phyloP scores from a whole-genome alignment of 2,113 vertebrate species.

The Cyprinodon variegatus region DNA sequence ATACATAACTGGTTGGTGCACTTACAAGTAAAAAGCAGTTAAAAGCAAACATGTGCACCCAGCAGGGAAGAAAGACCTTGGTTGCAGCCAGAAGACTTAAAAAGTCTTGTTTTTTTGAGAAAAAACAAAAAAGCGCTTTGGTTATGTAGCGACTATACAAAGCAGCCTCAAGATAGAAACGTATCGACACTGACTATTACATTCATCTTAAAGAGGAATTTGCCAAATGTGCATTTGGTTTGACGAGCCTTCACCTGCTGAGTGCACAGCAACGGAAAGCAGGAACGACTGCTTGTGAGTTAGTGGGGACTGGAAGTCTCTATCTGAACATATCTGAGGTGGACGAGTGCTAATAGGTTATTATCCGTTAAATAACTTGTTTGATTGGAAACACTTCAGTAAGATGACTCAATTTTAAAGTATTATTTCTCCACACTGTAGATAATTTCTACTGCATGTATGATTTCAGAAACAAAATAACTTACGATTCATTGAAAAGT shows the following conservation, averaged over 20 bases:
- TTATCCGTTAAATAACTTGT: conserved; percentile 60
- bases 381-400: conserved; percentile 63
- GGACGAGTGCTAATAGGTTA: conserved; percentile 66
- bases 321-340: conserved; percentile 68
- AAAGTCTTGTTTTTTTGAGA: conserved; percentile 42
- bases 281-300: conserved; percentile 78
- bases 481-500: conserved; percentile 3
- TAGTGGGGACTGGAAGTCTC: conserved; percentile 58
- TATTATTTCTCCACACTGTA: conserved; percentile 63
- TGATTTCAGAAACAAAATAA: conserved; percentile 32
- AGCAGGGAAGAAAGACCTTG: conserved; percentile 78
- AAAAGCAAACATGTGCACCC: conserved; percentile 71
- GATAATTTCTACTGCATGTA: conserved; percentile 65
- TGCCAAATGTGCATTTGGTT: conserved; percentile 70
- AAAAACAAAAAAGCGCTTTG: conserved; percentile 76
- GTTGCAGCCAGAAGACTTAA: conserved; percentile 47
- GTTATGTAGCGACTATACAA: conserved; percentile 79
- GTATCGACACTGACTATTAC: conserved; percentile 68
- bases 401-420: conserved; percentile 67
- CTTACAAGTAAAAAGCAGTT: conserved; percentile 87
- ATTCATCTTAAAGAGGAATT: conserved; percentile 75
- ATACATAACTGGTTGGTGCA: conserved; percentile 83
- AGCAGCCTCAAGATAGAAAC: conserved; percentile 69
- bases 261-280: conserved; percentile 89
- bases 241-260: conserved; percentile 88